Evolutionary conservation across 2,888 invertebrate species (phyloP).

Genomic region (Dicycla oo): DNA sequence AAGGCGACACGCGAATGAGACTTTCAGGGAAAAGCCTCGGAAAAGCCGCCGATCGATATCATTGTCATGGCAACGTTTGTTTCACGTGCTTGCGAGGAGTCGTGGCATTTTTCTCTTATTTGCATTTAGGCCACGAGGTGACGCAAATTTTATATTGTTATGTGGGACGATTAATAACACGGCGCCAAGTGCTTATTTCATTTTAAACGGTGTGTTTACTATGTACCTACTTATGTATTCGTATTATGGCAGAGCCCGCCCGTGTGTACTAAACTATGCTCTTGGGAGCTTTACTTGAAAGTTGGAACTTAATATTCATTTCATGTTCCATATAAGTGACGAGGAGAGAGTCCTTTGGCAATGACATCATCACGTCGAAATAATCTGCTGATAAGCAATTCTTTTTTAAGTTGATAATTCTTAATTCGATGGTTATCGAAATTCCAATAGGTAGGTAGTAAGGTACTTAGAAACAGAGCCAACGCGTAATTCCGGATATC

Average conservation of each 20-base stretch:
- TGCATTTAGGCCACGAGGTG: slow-evolving; percentile 87
- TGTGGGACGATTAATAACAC: slow-evolving; percentile 66
- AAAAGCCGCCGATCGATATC: slow-evolving; percentile 89
- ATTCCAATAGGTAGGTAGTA: not conserved
- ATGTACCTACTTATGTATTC: not conserved
- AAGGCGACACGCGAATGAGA: slow-evolving; percentile 86
- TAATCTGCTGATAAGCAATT: slow-evolving; percentile 30
- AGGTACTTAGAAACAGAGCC: not conserved
- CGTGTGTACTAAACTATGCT: slow-evolving; percentile 27
- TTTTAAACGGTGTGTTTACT: slow-evolving; percentile 34
- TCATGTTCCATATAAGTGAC: slow-evolving; percentile 41
- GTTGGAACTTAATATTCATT: slow-evolving; percentile 62
- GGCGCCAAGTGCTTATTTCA: slow-evolving; percentile 40
- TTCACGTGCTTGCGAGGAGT: slow-evolving; percentile 84
- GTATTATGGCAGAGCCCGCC: slow-evolving; percentile 11
- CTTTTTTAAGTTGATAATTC: not conserved
- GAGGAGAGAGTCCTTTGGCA: slow-evolving; percentile 48
- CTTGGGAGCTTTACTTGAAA: slow-evolving; percentile 61
- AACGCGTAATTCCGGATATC: slow-evolving; percentile 13
- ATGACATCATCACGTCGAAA: slow-evolving; percentile 60
- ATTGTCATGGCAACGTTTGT: slow-evolving; percentile 88
- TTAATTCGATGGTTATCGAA: slow-evolving; percentile 7
- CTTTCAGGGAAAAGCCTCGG: slow-evolving; percentile 87
- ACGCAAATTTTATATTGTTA: slow-evolving; percentile 78
- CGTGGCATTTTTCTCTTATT: slow-evolving; percentile 83